phyloP scores from a whole-genome alignment of 2,888 invertebrate species.

The Chloroclystis v-ata region DNA sequence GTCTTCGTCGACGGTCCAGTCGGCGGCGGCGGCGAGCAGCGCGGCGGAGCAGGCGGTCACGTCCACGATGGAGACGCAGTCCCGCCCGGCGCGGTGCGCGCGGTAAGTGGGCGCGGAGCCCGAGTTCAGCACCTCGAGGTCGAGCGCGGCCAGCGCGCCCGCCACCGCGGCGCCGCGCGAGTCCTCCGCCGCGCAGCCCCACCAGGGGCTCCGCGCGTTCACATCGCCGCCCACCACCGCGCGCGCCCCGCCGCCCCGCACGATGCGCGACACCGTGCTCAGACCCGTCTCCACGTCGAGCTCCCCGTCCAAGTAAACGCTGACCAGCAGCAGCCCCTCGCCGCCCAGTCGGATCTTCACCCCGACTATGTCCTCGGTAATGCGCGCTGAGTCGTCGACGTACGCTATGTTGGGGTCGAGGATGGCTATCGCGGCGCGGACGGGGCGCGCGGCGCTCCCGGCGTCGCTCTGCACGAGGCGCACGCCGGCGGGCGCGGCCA shows the following conservation, averaged over 20 bases:
- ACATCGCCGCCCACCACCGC: background rate
- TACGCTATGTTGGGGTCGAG: background rate
- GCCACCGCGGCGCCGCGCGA: background rate
- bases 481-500: background rate
- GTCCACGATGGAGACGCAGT: slow-evolving; percentile 2
- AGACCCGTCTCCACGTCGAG: background rate
- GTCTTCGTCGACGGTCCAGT: background rate
- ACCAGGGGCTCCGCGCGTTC: slow-evolving; percentile 9
- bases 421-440: background rate
- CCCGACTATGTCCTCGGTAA: background rate
- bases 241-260: background rate
- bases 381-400: background rate
- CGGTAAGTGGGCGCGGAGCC: slow-evolving; percentile 1
- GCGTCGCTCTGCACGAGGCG: background rate
- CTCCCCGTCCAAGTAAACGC: background rate
- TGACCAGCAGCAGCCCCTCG: no score
- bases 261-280: background rate
- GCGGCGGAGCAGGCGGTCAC: slow-evolving; percentile 10
- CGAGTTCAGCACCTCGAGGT: background rate
- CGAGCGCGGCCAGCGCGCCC: background rate
- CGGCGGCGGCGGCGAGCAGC: background rate
- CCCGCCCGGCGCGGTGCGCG: background rate
- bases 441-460: background rate
- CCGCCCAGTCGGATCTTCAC: background rate
- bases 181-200: slow-evolving; percentile 10